Percentiles rank a stretch among this genome's conserved stretches.
phyloP scores from a whole-genome alignment of 1,140 invertebrate species.

The Zaprionus camerounensis region DNA sequence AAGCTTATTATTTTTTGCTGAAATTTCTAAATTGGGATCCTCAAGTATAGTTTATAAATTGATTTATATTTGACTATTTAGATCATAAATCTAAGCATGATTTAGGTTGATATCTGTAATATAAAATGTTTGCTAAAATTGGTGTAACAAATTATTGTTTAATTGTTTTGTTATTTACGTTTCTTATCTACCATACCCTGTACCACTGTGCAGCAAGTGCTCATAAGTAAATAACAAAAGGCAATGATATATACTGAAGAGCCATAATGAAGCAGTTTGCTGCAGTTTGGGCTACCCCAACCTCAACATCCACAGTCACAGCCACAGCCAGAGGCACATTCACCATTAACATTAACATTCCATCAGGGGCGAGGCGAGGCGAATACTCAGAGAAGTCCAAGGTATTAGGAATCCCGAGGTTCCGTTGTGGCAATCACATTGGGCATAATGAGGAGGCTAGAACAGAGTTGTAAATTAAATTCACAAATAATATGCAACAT shows the following conservation, averaged over 20 bases:
- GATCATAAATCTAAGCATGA: no score
- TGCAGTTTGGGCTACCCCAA: conserved; percentile 10
- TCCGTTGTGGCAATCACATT: conserved; percentile 64
- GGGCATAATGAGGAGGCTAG: conserved; percentile 59
- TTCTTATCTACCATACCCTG: not conserved
- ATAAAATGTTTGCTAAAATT: no score
- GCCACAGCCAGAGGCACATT: not conserved
- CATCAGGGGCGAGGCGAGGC: conserved; percentile 14
- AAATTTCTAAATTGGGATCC: no score
- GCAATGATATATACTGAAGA: conserved; percentile 33
- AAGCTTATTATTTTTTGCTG: no score
- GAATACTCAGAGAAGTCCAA: not conserved
- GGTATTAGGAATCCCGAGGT: not conserved
- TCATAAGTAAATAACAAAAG: conserved; percentile 46
- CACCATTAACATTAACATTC: conserved; percentile 40
- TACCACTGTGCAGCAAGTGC: conserved; percentile 46
- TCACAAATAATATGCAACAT: conserved; percentile 68
- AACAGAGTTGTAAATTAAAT: conserved; percentile 67
- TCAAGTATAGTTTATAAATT: no score
- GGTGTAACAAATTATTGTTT: no score
- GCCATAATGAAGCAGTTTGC: conserved; percentile 55
- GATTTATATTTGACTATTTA: no score
- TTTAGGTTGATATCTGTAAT: no score
- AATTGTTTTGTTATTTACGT: not conserved
- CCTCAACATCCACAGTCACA: no score